Conservation (phyloP, 2,888 invertebrate genomes). For the Chrysotoxum bicinctum region DNA sequence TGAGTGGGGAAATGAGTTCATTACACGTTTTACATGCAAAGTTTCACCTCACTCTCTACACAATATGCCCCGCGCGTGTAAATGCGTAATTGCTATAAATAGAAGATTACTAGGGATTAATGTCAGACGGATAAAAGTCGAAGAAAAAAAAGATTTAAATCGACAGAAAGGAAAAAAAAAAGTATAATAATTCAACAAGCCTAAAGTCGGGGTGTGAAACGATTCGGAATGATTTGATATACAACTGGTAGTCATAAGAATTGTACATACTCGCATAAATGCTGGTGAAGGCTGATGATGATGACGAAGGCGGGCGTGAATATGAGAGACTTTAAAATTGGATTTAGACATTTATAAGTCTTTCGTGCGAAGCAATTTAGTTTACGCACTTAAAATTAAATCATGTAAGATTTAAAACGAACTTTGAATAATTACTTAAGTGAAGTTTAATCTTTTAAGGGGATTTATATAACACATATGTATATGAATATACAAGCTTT, state of each 20-base stretch:
- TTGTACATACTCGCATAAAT: background rate
- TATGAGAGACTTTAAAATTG: slow-evolving; percentile 11
- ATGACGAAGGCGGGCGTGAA: slow-evolving; percentile 24
- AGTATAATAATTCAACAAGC: background rate
- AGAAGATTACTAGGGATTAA: slow-evolving; percentile 70
- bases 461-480: background rate
- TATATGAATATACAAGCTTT: too few relatives aligned
- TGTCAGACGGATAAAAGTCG: slow-evolving; percentile 46
- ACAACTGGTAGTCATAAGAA: background rate
- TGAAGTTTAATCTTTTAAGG: slow-evolving; percentile 49
- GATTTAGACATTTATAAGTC: slow-evolving; percentile 33
- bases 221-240: slow-evolving; percentile 33
- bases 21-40: slow-evolving; percentile 39
- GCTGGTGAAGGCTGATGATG: background rate
- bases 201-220: slow-evolving; percentile 20
- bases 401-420: slow-evolving; percentile 44
- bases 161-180: slow-evolving; percentile 10
- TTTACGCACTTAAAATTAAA: slow-evolving; percentile 40
- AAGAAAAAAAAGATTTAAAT: slow-evolving; percentile 26
- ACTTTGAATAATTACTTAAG: slow-evolving; percentile 42
- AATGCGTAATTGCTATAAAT: slow-evolving; percentile 71
- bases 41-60: slow-evolving; percentile 1
- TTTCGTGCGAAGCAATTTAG: slow-evolving; percentile 42
- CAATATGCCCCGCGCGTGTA: slow-evolving; percentile 6
- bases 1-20: slow-evolving; percentile 44